Conservation (phyloP, 2,888 invertebrate species). For the Thymelicus sylvestris region DNA sequence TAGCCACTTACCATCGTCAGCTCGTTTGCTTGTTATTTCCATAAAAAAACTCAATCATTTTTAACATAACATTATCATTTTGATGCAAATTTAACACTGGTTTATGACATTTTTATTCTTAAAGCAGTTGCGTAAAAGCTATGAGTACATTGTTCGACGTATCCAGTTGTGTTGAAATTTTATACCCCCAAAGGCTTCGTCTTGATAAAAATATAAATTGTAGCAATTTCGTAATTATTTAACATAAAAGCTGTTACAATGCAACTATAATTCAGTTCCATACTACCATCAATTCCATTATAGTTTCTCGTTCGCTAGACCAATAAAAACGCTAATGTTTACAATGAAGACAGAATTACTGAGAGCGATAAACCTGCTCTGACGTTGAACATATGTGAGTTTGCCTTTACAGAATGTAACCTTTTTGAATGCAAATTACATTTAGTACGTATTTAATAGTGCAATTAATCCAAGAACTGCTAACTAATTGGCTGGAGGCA, state of each 20-base stretch:
- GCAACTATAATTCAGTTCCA: conserved; percentile 4
- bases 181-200: too few species aligned
- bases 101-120: too few species aligned
- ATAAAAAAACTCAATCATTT: too few species aligned
- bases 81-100: too few species aligned
- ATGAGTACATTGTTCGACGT: too few species aligned
- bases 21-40: too few species aligned
- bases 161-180: too few species aligned
- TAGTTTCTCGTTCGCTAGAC: conserved; percentile 31
- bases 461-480: conserved; percentile 53
- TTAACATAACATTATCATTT: too few species aligned
- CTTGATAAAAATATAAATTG: too few species aligned
- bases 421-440: conserved; percentile 51
- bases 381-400: conserved; percentile 25
- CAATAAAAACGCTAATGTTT: conserved; percentile 34
- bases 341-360: conserved; percentile 33
- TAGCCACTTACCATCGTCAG: too few species aligned
- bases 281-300: conserved; percentile 33
- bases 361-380: conserved; percentile 17
- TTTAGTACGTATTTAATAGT: conserved; percentile 52
- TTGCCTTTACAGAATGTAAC: conserved; percentile 43
- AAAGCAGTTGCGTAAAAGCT: too few species aligned
- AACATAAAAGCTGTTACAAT: neutral
- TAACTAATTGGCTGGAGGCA: conserved; percentile 48
- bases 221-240: too few species aligned